phyloP scores from a whole-genome alignment of 2,113 vertebrate genomes.

The Puffinus mauretanicus region DNA sequence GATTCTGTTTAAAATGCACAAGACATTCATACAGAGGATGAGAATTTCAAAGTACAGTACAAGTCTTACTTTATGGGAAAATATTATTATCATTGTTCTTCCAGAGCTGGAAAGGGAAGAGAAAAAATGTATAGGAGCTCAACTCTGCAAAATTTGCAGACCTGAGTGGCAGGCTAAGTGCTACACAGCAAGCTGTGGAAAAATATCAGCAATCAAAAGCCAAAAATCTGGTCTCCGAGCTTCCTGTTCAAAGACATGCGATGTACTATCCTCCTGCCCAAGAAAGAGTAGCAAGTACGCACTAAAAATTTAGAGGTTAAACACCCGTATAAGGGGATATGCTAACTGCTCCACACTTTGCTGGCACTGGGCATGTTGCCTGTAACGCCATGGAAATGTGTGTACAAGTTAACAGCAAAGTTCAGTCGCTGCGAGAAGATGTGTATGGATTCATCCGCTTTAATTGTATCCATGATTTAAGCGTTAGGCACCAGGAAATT shows the following conservation, averaged over 20 bases:
- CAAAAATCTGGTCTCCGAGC: background rate
- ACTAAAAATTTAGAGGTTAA: background rate
- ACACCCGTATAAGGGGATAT: fast-evolving
- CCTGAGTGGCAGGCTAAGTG: background rate
- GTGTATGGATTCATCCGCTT: background rate
- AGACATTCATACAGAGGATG: background rate
- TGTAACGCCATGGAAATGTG: background rate
- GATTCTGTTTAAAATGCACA: background rate
- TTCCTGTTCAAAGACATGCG: background rate
- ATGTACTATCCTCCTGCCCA: background rate
- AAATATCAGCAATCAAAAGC: background rate
- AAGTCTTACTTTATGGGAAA: background rate
- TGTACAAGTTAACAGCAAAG: background rate
- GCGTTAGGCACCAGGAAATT: constrained; percentile 14
- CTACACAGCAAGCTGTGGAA: background rate
- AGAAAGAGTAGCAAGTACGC: background rate
- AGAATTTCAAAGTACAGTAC: background rate
- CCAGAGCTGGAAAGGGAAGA: background rate
- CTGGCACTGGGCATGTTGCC: background rate
- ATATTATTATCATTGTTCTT: background rate
- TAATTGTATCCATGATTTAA: constrained; percentile 42
- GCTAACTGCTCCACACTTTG: background rate
- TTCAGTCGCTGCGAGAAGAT: background rate
- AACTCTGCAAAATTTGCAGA: background rate
- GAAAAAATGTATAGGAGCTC: background rate